Conservation (phyloP, 2,113 vertebrate species). For the Synodontis membranacea region DNA sequence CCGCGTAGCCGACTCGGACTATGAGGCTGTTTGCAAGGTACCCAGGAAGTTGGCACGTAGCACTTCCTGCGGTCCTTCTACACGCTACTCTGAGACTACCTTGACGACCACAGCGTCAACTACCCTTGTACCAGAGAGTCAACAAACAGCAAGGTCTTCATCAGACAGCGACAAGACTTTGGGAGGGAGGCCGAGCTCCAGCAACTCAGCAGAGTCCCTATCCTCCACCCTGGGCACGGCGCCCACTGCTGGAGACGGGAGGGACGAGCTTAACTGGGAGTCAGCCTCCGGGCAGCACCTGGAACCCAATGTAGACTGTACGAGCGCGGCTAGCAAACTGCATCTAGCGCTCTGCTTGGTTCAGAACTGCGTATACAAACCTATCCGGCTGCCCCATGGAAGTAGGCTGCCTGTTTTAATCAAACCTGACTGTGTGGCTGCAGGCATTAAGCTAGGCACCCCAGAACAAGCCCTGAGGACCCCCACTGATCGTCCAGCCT, state of each 20-base stretch:
- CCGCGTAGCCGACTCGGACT: constrained; percentile 87
- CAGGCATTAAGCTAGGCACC: constrained; percentile 62
- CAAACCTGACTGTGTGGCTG: constrained; percentile 64
- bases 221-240: constrained; percentile 71
- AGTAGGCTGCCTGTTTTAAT: constrained; percentile 85
- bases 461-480: constrained; percentile 49
- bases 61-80: constrained; percentile 80
- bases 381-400: constrained; percentile 79
- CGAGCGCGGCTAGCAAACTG: constrained; percentile 62
- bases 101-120: constrained; percentile 56
- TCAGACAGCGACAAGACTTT: constrained; percentile 78
- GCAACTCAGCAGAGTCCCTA: constrained; percentile 82
- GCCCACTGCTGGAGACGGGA: constrained; percentile 60
- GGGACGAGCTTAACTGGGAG: constrained; percentile 75
- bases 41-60: constrained; percentile 86
- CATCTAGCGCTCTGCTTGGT: constrained; percentile 81
- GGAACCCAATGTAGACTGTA: constrained; percentile 55
- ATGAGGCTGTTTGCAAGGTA: constrained; percentile 91
- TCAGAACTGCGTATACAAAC: constrained; percentile 80
- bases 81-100: constrained; percentile 78
- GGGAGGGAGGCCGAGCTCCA: constrained; percentile 77
- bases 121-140: constrained; percentile 70
- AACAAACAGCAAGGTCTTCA: constrained; percentile 48
- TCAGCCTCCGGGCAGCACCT: constrained; percentile 72
- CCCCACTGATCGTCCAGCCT: constrained; percentile 43